Evolutionary conservation across 2,113 vertebrate genomes (phyloP), one percentile per base, ranked within the genome.

Genomic region (Microtus oregoni): DNA sequence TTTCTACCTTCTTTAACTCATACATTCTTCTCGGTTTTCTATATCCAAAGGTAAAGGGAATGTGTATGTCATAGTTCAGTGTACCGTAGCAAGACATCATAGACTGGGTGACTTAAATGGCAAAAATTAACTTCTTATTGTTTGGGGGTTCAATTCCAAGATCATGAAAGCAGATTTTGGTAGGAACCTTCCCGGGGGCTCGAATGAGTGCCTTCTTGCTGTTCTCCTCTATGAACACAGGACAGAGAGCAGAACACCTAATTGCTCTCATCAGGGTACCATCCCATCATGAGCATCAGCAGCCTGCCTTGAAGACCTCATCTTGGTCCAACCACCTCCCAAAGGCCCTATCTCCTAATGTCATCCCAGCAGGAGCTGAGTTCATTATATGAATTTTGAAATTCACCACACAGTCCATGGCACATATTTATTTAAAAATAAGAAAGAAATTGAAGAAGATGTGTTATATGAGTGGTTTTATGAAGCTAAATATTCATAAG

Each of bases 381-480:
- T 7, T 58, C 24, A 38, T 10, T 78, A n/a, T 50, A 19, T 55
- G 19, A 78, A 94, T 58, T 86, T 72, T 7, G 4, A 50, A 12
- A 30, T 58, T 20, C 67, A 67, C 61, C 9, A 86, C 52, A 94
- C 47, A 63, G 24, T 32, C 35, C 3, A 9, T 61, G 83, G 70
- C 15, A 82, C 20, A 78, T 35, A 77, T 32, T 61, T 73, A 89
- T n/a, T 94, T 95, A 68, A 94, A 96, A 88, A 17, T 52, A 76
- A 72, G 68, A 86, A 81, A 90, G 82, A 73, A 44, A 28, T 50
- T 72, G 35, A 94, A 83, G 70, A 17, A 4, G 72, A 44, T 20
- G 3, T 58, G 15, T 55, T 93, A 50, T 93, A 65, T 70, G 77
- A 75, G 44, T 58, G 30, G 28, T 47, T 12, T 10, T 63, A 38